A percentile compares a stretch with the other conserved stretches of the same genome.
phyloP scores from a whole-genome alignment of 2,888 invertebrate species.

The Gandaritis pyraliata region DNA sequence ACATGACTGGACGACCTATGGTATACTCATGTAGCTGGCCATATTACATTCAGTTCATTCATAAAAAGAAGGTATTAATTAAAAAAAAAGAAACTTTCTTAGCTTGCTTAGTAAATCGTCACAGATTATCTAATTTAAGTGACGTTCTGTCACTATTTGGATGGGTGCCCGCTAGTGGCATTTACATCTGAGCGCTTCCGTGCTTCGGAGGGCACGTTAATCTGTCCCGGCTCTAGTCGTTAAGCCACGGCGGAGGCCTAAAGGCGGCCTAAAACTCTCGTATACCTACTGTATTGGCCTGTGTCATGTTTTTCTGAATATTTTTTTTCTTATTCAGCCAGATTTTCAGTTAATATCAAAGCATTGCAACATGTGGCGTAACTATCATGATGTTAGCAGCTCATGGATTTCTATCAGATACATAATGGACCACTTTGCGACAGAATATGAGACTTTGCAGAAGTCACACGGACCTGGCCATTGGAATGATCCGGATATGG shows the following conservation, averaged over 20 bases:
- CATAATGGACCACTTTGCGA: constrained; percentile 83
- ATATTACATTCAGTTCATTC: constrained; percentile 86
- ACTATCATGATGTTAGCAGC: constrained; percentile 86
- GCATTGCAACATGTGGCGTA: constrained; percentile 88
- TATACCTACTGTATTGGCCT: no score
- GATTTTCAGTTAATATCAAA: constrained; percentile 76
- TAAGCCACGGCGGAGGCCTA: no score
- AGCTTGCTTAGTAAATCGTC: no score
- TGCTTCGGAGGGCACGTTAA: no score
- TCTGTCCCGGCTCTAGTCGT: no score
- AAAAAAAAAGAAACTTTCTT: no score
- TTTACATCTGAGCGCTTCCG: no score
- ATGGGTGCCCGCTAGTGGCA: no score
- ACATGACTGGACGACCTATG: constrained; percentile 89
- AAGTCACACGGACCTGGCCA: constrained; percentile 86
- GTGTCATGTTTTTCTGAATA: background rate
- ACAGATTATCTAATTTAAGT: no score
- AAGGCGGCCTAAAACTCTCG: no score
- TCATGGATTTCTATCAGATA: constrained; percentile 80
- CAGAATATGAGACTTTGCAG: constrained; percentile 71
- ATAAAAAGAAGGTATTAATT: constrained; percentile 76
- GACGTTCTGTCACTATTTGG: no score
- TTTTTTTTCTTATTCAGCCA: constrained; percentile 65
- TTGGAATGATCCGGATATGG: constrained; percentile 91
- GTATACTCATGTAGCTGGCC: constrained; percentile 95